Conservation (phyloP, 1,140 invertebrate genomes). For the Drosophila persimilis region DNA sequence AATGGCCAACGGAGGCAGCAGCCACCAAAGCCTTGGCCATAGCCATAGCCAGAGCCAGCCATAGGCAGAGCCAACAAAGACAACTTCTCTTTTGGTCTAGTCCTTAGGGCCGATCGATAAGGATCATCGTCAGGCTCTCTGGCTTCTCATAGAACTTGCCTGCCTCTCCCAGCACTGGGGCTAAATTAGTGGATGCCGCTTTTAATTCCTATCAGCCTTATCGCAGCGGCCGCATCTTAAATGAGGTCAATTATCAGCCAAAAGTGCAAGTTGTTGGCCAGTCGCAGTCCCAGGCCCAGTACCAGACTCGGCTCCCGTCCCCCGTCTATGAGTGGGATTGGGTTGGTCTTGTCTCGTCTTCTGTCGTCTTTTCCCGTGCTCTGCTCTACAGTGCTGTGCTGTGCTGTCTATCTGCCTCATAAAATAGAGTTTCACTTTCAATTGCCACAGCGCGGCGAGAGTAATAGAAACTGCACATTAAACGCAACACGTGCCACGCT, state of each 20-base stretch:
- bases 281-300: conserved; percentile 1
- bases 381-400: not conserved
- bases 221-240: conserved; percentile 67
- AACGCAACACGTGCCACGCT: conserved; percentile 78
- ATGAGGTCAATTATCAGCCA: conserved; percentile 79
- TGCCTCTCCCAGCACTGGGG: conserved; percentile 20
- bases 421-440: conserved; percentile 77
- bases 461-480: conserved; percentile 81
- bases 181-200: conserved; percentile 80
- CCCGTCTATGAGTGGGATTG: conserved; percentile 24
- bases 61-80: conserved; percentile 32
- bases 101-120: conserved; percentile 77
- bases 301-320: not conserved
- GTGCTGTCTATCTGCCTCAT: conserved; percentile 52
- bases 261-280: conserved; percentile 72
- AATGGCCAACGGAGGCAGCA: conserved; percentile 42
- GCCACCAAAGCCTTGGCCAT: conserved; percentile 15
- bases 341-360: conserved; percentile 7
- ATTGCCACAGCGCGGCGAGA: conserved; percentile 60
- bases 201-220: conserved; percentile 77
- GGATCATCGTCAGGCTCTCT: conserved; percentile 57
- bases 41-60: conserved; percentile 22
- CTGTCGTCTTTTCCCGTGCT: conserved; percentile 12
- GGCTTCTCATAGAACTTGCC: conserved; percentile 15
- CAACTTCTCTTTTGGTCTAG: conserved; percentile 66